Base-by-base conservation (phyloP, 2,888 invertebrate species). In the Uloborus plumipes region DNA sequence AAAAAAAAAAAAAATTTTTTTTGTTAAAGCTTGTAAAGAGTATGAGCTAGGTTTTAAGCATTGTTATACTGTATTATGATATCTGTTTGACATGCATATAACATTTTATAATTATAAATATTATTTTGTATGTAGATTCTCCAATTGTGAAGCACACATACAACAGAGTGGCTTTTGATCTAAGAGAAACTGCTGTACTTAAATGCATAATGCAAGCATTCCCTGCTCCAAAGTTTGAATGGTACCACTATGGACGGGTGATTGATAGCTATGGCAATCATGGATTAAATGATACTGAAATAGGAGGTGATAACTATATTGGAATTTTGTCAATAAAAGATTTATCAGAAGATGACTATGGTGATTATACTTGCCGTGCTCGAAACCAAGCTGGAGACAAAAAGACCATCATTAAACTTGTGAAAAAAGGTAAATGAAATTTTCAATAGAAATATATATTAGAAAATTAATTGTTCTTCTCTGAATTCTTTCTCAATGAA, bases 211-310 rank as follows among this genome's bases (percentile, higher is more conserved):
- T 97, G 16, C 95, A 95, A 88, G 95, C 97, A 0, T 97, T 95
- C 89, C 97, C 97, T 0, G 94, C 95, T 87, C 96, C 97, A 0
- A 95, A 95, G 88, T 96, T 97, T 89, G 95, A 96, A 87, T 97
- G 97, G 97, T 94, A 55, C 58, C 77, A 75, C 64, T 82, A 84
- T 62, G 79, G 84, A 51, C 76, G 84, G 62, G 78, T 81, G 2
- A 70, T 87, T 9, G 86, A 86, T 31, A 85, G 84, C 62, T 85
- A 95, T 87, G 94, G 94, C 0, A 95, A 95, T 58, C 96, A 96
- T 89, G 94, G 95, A 87, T 94, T 95, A 62, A 94, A 93, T 86
- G 93, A 94, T 1, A 93, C 93, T 22, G 93, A 92, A 50, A 93
- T 95, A 71, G 93, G 94, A 86, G 94, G 95, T 89, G 96, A 97